Base-by-base conservation (phyloP, 2,797 vertebrate species). In the Pipistrellus pygmaeus region DNA sequence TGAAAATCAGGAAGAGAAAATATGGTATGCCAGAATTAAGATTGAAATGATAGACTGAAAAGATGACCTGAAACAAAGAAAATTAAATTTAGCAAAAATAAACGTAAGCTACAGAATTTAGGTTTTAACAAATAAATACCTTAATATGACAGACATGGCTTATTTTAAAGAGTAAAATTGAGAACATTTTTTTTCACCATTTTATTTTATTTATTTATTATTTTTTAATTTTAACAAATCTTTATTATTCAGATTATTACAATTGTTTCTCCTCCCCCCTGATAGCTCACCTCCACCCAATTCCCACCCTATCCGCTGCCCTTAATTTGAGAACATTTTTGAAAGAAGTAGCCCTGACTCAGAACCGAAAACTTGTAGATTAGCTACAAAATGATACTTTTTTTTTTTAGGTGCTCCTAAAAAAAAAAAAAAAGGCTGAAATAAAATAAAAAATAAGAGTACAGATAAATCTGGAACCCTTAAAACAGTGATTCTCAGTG, bases 11-110 rank as follows among this genome's bases (percentile, higher is more conserved):
- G 21, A 91, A 72, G 46, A 76, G 66, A 85, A 77, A 90, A 81
- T 81, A 60, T 38, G 35, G 77, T 53, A 69, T 77, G 71, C 91
- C 66, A 84, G 73, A 89, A 83, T 81, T 35, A 62, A 57, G 53
- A 82, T 88, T 88, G 64, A 84, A 91, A 75, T 94, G 64, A 91
- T 53, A 89, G 66, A 73, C 25, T 73, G 82, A 84, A 77, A 78
- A 80, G 38, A 90, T 77, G 32, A 38, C 21, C 55, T 75, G 44
- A 68, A 91, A 85, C n/a, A 94, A 93, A 64, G 75, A 82, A 91
- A 94, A 84, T 76, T 53, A 77, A 91, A 91, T 72, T 93, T 88
- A 81, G 27, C 25, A 86, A 82, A 85, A 94, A 68, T 32, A 91
- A 81, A 85, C 15, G 8, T 12, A 88, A 55, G 32, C 46, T 46